These are phyloP conservation scores for Drosophila vallismaia DNA, from an alignment of 2,888 invertebrate species.

Conservation along the genomic window DNA sequence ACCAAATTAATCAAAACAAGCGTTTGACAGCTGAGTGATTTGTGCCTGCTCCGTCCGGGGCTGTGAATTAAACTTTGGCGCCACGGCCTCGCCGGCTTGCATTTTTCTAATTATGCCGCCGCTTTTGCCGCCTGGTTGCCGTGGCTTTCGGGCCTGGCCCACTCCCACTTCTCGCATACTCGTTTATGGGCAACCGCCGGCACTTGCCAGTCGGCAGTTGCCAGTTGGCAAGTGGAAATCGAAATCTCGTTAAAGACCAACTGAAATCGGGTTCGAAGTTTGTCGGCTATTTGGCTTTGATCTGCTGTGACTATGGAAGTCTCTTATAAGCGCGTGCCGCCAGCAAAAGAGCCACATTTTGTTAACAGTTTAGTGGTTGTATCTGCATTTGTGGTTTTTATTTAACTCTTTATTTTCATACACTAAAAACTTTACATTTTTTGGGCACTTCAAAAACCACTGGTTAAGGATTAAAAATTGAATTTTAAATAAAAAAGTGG, in stretches of 20 bases:
- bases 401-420: neutral
- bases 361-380: slow-evolving; percentile 38
- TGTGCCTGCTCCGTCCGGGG: slow-evolving; percentile 51
- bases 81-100: slow-evolving; percentile 51
- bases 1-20: slow-evolving; percentile 74
- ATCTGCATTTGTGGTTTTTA: slow-evolving; percentile 2
- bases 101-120: slow-evolving; percentile 67
- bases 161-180: slow-evolving; percentile 67
- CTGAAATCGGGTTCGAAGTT: slow-evolving; percentile 49
- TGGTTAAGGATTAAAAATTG: too few relatives aligned
- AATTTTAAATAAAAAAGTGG: too few relatives aligned
- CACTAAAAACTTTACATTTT: too few relatives aligned
- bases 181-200: slow-evolving; percentile 54
- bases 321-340: slow-evolving; percentile 67
- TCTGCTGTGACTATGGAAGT: slow-evolving; percentile 44
- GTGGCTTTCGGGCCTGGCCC: slow-evolving; percentile 31
- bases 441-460: too few relatives aligned
- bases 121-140: slow-evolving; percentile 2
- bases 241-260: slow-evolving; percentile 50
- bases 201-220: slow-evolving; percentile 8
- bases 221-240: slow-evolving; percentile 32
- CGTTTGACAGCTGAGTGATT: slow-evolving; percentile 78
- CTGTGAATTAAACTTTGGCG: slow-evolving; percentile 58
- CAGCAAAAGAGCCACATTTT: slow-evolving; percentile 41
- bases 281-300: slow-evolving; percentile 65